A percentile compares a stretch with the other conserved stretches of the same genome.
Evolutionary conservation across 1,140 invertebrate genomes (phyloP).

Genomic region (Tetranychus cinnabarinus): DNA sequence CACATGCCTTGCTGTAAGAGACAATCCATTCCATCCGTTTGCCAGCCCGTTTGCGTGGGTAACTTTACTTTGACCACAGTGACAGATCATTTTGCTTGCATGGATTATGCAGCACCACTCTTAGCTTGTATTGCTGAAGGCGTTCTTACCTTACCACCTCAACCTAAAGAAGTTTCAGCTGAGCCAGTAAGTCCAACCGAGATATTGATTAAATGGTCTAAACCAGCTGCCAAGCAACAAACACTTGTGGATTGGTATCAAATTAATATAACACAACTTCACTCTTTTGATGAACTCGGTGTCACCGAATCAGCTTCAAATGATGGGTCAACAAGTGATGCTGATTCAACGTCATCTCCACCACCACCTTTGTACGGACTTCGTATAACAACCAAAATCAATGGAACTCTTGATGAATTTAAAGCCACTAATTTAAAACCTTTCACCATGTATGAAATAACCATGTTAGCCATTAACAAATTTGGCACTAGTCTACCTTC

Average conservation of each 20-base stretch:
- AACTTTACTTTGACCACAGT: conserved; percentile 58
- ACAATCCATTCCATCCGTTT: conserved; percentile 51
- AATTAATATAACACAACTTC: conserved; percentile 37
- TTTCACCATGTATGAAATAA: conserved; percentile 44
- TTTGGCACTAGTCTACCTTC: conserved; percentile 47
- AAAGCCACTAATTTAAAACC: conserved; percentile 32
- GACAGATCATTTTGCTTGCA: conserved; percentile 54
- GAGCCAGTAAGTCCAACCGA: conserved; percentile 22
- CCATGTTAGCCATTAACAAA: conserved; percentile 40
- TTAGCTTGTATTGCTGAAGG: conserved; percentile 31
- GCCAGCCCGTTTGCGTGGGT: conserved; percentile 53
- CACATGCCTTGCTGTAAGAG: conserved; percentile 56
- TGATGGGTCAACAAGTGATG: not conserved
- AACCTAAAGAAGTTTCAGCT: conserved; percentile 38
- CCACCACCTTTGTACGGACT: not conserved
- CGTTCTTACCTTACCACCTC: conserved; percentile 28
- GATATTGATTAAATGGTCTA: conserved; percentile 1
- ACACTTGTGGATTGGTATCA: conserved; percentile 33
- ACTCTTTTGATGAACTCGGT: conserved; percentile 8
- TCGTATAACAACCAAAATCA: conserved; percentile 18
- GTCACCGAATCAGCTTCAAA: not conserved
- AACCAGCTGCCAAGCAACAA: not conserved
- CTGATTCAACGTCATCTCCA: not conserved
- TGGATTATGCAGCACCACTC: conserved; percentile 51
- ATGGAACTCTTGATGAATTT: conserved; percentile 33